These are phyloP conservation scores for Halictus quadricinctus DNA, from an alignment of 2,888 invertebrate species.

Conservation along the genomic window DNA sequence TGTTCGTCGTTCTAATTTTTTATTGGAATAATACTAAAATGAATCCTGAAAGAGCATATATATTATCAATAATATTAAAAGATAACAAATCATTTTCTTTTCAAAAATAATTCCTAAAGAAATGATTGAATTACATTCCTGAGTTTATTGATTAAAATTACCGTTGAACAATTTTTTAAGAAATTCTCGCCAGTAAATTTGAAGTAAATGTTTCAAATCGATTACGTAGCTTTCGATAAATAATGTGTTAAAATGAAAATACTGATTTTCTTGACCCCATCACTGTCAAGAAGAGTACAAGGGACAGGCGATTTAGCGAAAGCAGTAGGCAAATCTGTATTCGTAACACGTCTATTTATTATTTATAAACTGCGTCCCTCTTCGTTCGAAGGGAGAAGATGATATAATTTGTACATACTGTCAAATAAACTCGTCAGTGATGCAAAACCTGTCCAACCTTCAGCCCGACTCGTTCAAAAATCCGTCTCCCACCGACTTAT, in stretches of 20 bases:
- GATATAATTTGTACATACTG: conserved; percentile 68
- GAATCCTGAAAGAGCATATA: too few relatives aligned
- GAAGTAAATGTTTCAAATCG: neutral
- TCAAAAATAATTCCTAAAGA: neutral
- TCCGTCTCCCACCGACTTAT: neutral
- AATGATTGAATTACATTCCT: neutral
- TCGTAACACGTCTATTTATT: conserved; percentile 49
- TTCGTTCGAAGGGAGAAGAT: conserved; percentile 33
- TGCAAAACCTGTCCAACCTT: neutral
- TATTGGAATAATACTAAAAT: too few relatives aligned
- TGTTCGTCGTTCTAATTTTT: too few relatives aligned
- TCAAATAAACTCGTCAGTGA: conserved; percentile 62
- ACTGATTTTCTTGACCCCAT: neutral
- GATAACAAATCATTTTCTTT: neutral
- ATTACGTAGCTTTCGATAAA: too few relatives aligned
- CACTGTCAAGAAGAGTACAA: neutral
- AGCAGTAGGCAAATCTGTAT: conserved; percentile 20
- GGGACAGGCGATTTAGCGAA: neutral
- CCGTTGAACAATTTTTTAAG: neutral
- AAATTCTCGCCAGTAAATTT: neutral
- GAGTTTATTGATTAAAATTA: neutral
- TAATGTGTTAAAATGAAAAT: too few relatives aligned
- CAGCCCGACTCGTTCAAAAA: neutral
- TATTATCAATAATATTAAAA: too few relatives aligned
- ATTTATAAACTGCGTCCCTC: conserved; percentile 39